Percentiles rank a stretch among this genome's conserved stretches.
phyloP scores from a whole-genome alignment of 64 coral and sea anemone genomes.

The Montipora capricornis region DNA sequence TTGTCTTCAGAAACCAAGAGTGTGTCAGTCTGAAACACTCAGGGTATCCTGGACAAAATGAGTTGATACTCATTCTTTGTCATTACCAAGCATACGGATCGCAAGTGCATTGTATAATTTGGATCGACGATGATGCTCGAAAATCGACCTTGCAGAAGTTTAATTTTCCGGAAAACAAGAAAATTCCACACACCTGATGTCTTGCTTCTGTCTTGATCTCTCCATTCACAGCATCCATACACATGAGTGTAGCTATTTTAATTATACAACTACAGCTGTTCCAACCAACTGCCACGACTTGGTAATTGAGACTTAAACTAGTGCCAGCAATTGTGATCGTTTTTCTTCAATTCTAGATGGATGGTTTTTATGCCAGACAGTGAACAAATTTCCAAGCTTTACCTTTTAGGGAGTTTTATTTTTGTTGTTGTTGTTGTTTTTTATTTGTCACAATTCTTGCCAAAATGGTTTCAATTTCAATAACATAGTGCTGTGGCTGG shows the following conservation, averaged over 20 bases:
- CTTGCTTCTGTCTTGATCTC: neutral
- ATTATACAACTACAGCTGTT: neutral
- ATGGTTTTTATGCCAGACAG: no score
- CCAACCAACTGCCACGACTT: neutral
- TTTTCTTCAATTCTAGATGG: no score
- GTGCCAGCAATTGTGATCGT: no score
- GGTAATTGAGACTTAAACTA: no score
- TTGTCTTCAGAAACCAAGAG: neutral
- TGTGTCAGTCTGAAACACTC: neutral
- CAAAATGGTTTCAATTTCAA: neutral
- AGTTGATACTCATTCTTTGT: neutral
- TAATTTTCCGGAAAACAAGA: neutral
- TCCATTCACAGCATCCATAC: neutral
- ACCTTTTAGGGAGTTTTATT: no score
- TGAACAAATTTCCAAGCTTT: no score
- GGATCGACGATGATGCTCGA: neutral
- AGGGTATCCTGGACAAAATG: neutral
- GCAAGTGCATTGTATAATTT: neutral
- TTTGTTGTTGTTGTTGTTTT: neutral
- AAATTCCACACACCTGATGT: neutral
- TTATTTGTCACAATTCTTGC: neutral
- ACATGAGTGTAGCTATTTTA: neutral
- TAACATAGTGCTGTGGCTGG: neutral
- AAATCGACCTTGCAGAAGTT: neutral
- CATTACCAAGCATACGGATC: neutral